Evolutionary conservation across 2,113 vertebrate species (phyloP), one percentile per base, ranked within the genome.

Genomic region (Arizona elegans): DNA sequence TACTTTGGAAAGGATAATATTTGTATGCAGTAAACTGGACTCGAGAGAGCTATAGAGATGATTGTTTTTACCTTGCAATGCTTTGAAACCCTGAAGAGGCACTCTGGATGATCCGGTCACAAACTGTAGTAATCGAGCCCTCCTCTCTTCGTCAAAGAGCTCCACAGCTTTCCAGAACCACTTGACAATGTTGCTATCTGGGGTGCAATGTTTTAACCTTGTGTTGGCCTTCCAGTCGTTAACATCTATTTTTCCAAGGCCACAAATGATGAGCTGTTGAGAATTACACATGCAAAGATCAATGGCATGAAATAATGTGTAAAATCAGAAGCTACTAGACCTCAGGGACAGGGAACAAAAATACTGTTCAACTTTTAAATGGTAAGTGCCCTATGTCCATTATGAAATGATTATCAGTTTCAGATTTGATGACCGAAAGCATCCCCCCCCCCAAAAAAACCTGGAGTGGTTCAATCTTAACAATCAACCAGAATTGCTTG

Each of bases 121-220:
- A 2, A 99, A 99, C 98, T 99, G 99, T 52, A 99, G 98, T 58
- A 99, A 97, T 13, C 99, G 97, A 0, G 99, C 99, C 95, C 99
- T 96, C 91, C 99, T 97, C 95, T 99, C 99, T 95, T 99, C 99
- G 17, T 99, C 99, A 10, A 99, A 99, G 0, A 98, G 98, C 97
- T 99, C 99, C 97, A 99, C 99, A 1, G 99, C 99, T 94, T 99
- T 99, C 99, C 99, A 99, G 98, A 99, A 99, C 99, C 99, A 99
- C 95, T 99, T 99, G 38, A 99, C 99, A 0, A 98, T 98, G 96
- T 98, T 99, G 97, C 98, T 99, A 96, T 99, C 99, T 0, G 98
- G 96, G 0, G 99, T 99, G 97, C 99, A 99, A 98, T 99, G 99
- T 97, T 99, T 99, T 96, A 99, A 98, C 92, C 99, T 98, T 3